These are phyloP conservation scores for Rallus crepitans DNA, from an alignment of 2,797 vertebrate species.

Conservation along the genomic window DNA sequence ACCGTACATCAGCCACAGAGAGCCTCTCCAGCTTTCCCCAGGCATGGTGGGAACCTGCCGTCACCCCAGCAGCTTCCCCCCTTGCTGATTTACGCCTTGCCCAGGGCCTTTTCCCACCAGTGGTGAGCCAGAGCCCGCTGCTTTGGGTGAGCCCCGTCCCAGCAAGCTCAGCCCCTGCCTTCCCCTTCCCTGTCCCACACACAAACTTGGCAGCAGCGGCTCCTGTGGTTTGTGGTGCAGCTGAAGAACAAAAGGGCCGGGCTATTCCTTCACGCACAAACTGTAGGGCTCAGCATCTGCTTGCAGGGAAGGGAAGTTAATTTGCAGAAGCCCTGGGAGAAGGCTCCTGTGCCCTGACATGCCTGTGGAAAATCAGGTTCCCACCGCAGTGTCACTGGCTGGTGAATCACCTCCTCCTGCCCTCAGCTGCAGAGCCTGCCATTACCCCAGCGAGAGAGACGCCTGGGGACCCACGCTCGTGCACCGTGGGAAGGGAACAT, in stretches of 20 bases:
- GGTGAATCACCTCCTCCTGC: conserved; percentile 29
- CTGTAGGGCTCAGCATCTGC: neutral
- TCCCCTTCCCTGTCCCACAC: neutral
- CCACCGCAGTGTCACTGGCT: neutral
- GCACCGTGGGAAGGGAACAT: neutral
- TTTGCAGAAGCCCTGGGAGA: neutral
- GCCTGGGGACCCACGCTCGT: neutral
- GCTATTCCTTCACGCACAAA: neutral
- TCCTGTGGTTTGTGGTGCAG: neutral
- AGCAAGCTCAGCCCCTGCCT: neutral
- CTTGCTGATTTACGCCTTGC: neutral
- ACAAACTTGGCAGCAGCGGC: neutral
- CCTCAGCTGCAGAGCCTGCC: neutral
- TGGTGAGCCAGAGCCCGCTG: neutral
- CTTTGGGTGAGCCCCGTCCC: neutral
- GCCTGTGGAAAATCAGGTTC: conserved; percentile 57
- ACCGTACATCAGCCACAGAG: accelerated
- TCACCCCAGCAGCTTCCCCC: neutral
- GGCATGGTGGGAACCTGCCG: neutral
- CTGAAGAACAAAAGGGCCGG: neutral
- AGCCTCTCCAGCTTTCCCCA: neutral
- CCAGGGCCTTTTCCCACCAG: conserved; percentile 14
- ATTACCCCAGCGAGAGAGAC: neutral
- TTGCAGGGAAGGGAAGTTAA: neutral
- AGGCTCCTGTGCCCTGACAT: conserved; percentile 15